These are phyloP conservation scores for Hapalemur alaotrensis DNA, from an alignment of 2,797 vertebrate genomes.

Conservation along the genomic window DNA sequence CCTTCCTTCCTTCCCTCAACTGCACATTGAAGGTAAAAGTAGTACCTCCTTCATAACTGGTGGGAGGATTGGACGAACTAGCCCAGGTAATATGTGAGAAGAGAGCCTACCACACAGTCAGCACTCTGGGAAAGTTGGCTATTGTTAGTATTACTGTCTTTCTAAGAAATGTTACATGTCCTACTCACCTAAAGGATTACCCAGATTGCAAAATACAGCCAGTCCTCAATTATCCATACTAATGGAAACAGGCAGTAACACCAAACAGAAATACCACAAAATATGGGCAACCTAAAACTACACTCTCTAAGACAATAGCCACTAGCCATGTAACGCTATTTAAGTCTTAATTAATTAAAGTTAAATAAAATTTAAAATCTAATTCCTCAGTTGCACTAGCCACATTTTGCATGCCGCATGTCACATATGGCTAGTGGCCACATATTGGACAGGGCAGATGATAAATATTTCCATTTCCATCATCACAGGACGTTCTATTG, in stretches of 20 bases:
- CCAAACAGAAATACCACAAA: neutral
- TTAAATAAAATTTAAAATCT: neutral
- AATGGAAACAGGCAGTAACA: neutral
- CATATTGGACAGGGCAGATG: neutral
- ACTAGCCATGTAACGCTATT: neutral
- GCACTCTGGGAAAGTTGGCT: neutral
- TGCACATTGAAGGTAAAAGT: neutral
- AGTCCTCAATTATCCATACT: neutral
- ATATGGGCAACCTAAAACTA: neutral
- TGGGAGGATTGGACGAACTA: neutral
- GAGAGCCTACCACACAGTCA: neutral
- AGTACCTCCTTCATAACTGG: neutral
- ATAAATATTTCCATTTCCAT: neutral
- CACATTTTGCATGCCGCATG: neutral
- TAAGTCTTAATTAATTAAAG: neutral
- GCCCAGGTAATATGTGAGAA: neutral
- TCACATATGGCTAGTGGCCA: neutral
- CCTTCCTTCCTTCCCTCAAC: neutral
- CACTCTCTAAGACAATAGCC: neutral
- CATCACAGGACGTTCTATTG: neutral
- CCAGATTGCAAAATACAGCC: neutral
- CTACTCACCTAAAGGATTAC: neutral
- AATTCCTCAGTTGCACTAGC: neutral
- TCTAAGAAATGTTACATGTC: neutral
- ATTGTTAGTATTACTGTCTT: neutral